These are phyloP conservation scores for Phortica variegata DNA, from an alignment of 1,140 invertebrate genomes.

Conservation along the genomic window DNA sequence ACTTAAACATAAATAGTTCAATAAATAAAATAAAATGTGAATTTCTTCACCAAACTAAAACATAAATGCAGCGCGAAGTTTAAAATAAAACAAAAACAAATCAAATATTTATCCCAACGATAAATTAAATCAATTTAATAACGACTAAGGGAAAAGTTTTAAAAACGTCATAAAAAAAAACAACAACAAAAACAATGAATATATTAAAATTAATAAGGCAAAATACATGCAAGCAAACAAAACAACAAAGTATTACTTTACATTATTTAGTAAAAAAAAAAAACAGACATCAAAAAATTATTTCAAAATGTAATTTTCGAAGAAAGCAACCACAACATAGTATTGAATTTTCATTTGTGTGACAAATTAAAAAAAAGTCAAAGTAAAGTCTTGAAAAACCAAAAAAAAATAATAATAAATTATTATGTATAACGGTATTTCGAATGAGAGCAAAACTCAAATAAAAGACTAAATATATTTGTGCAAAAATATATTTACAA, in stretches of 20 bases:
- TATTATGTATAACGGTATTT: no score
- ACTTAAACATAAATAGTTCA: slow-evolving; percentile 3
- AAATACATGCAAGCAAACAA: slow-evolving; percentile 7
- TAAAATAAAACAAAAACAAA: slow-evolving; percentile 25
- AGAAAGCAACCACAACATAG: no score
- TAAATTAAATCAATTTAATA: slow-evolving; percentile 26
- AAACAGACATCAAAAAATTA: slow-evolving; percentile 20
- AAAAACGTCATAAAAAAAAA: slow-evolving; percentile 33
- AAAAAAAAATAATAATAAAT: no score
- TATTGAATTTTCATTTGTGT: no score
- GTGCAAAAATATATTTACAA: slow-evolving; percentile 6
- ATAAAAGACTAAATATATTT: no score
- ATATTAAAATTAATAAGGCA: slow-evolving; percentile 12
- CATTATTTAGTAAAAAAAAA: slow-evolving; percentile 1
- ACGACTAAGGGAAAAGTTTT: no score
- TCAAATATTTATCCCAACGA: slow-evolving; percentile 55
- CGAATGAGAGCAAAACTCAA: no score
- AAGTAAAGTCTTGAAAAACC: no score
- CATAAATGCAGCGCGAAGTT: slow-evolving; percentile 10
- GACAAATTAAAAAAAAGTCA: no score
- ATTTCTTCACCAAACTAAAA: slow-evolving; percentile 6
- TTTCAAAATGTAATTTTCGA: no score
- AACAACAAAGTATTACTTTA: slow-evolving; percentile 5
- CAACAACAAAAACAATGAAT: slow-evolving; percentile 15
- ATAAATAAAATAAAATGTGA: not conserved